phyloP scores from a whole-genome alignment of 2,888 invertebrate genomes.

The Pachydiplax longipennis region DNA sequence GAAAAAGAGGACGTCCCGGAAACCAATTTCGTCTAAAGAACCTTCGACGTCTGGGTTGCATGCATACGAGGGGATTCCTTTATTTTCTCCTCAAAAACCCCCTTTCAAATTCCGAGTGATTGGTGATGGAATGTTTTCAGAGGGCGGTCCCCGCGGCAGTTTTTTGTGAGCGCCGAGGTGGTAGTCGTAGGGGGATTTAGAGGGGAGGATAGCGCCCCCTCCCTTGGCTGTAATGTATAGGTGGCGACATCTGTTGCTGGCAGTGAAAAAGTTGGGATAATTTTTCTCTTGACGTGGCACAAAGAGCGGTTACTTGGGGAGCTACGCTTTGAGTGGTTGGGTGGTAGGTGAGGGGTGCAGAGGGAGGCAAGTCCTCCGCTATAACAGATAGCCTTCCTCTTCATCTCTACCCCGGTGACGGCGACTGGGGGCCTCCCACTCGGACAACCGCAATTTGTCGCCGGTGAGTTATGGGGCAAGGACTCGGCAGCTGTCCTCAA shows the following conservation, averaged over 20 bases:
- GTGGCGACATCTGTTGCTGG: conserved; percentile 44
- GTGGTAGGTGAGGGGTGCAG: not conserved
- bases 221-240: conserved; percentile 31
- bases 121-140: conserved; percentile 7
- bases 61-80: not conserved
- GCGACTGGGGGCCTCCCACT: conserved; percentile 21
- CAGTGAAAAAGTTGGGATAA: conserved; percentile 45
- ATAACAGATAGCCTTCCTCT: conserved; percentile 34
- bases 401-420: conserved; percentile 32
- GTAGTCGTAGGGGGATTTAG: not conserved
- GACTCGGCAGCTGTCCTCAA: conserved; percentile 39
- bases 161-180: not conserved
- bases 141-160: conserved; percentile 3
- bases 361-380: not conserved
- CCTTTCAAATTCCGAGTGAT: not conserved
- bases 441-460: conserved; percentile 43
- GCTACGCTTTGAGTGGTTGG: conserved; percentile 35
- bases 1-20: not conserved
- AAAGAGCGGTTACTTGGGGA: conserved; percentile 41
- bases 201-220: not conserved
- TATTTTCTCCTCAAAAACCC: not conserved
- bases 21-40: conserved; percentile 15
- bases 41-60: not conserved
- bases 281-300: conserved; percentile 42
- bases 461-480: conserved; percentile 34